A percentile compares a stretch with the other conserved stretches of the same genome.
phyloP scores from a whole-genome alignment of 2,888 invertebrate genomes.

The Polydrusus cervinus region DNA sequence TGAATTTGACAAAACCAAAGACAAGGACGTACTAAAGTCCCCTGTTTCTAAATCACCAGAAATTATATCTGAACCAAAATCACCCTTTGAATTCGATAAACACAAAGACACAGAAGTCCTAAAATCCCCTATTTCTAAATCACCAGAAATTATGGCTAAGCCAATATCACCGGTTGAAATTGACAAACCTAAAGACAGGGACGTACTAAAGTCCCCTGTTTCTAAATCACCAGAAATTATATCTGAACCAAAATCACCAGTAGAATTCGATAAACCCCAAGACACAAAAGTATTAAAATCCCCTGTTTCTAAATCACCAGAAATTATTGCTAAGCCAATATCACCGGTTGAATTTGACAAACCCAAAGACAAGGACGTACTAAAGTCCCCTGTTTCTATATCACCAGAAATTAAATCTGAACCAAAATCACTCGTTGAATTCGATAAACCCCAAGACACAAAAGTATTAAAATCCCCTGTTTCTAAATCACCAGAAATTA shows the following conservation, averaged over 20 bases:
- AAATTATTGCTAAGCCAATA: neutral
- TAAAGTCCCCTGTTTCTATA: constrained; percentile 24
- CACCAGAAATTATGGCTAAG: neutral
- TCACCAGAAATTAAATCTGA: neutral
- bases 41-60: constrained; percentile 16
- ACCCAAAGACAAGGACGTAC: neutral
- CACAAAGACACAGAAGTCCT: neutral
- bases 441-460: neutral
- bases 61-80: neutral
- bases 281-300: no score
- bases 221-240: constrained; percentile 3
- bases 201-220: constrained; percentile 11
- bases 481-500: constrained; percentile 8
- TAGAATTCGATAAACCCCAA: no score
- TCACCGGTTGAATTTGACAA: neutral
- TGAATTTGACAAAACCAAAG: no score
- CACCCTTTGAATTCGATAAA: neutral
- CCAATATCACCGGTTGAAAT: neutral
- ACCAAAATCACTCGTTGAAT: neutral
- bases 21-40: neutral
- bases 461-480: constrained; percentile 7
- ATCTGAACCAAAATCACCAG: neutral
- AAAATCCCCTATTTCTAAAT: constrained; percentile 31
- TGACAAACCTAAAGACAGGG: neutral
- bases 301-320: no score